phyloP scores from a whole-genome alignment of 2,797 vertebrate genomes.

The Cossypha heuglini region DNA sequence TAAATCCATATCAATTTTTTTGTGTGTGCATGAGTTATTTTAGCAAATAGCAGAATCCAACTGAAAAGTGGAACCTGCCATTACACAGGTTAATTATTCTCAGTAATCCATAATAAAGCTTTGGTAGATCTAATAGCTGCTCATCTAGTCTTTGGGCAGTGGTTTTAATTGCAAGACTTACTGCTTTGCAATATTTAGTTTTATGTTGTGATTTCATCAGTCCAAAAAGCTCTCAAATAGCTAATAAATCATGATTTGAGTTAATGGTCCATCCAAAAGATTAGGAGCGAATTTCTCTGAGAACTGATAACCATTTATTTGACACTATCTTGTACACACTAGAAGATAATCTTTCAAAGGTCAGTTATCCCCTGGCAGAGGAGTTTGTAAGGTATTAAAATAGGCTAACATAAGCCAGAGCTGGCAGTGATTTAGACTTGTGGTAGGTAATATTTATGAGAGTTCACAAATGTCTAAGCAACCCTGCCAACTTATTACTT shows the following conservation, averaged over 20 bases:
- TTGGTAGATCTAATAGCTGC: neutral
- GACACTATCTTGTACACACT: neutral
- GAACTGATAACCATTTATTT: neutral
- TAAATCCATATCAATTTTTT: neutral
- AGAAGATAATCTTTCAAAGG: neutral
- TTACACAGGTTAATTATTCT: neutral
- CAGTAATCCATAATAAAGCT: neutral
- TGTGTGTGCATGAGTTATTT: neutral
- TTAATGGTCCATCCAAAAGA: neutral
- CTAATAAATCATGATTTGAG: neutral
- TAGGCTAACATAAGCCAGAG: neutral
- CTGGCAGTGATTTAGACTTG: constrained; percentile 47
- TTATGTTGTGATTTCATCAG: neutral
- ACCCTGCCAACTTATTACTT: constrained; percentile 66
- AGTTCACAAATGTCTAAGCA: constrained; percentile 65
- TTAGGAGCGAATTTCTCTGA: neutral
- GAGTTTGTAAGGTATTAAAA: constrained; percentile 40
- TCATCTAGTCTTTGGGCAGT: neutral
- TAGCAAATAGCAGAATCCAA: neutral
- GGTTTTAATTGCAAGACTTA: neutral
- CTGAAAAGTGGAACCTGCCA: neutral
- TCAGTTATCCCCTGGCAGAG: neutral
- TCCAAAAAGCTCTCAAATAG: neutral
- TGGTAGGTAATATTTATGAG: constrained; percentile 72
- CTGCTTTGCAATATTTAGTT: neutral